These are phyloP conservation scores for Reinhardtius hippoglossoides DNA, from an alignment of 2,113 vertebrate species.

Conservation along the genomic window DNA sequence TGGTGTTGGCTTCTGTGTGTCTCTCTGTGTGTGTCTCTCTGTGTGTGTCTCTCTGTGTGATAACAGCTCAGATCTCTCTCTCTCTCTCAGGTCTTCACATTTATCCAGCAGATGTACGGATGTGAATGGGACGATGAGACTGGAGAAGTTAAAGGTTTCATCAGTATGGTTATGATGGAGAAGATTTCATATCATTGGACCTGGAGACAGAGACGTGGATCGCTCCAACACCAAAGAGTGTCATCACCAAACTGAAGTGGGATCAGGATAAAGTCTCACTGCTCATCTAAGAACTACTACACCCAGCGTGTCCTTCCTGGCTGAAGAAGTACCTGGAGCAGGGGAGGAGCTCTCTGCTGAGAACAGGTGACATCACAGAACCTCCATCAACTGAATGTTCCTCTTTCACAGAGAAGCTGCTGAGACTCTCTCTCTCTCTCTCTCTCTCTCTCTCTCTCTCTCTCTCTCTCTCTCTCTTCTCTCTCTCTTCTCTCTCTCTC, in stretches of 20 bases:
- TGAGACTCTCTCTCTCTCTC: no score
- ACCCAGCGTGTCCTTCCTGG: not conserved
- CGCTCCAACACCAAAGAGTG: fast-evolving
- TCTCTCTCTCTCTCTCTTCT: no score
- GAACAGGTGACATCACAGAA: conserved; percentile 25
- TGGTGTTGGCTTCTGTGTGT: no score
- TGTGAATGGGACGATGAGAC: conserved; percentile 38
- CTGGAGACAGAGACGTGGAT: not conserved
- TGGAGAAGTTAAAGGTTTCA: not conserved
- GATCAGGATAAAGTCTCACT: not conserved
- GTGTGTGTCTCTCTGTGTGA: not conserved
- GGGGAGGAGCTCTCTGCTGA: conserved; percentile 34
- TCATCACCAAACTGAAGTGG: not conserved
- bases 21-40: no score
- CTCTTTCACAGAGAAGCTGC: no score
- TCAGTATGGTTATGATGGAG: conserved; percentile 46
- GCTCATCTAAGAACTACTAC: no score
- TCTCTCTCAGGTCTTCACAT: conserved; percentile 53
- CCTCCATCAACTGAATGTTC: not conserved
- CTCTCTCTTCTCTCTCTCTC: no score
- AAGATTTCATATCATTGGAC: conserved; percentile 57
- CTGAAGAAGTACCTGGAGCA: conserved; percentile 32
- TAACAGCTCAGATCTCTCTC: not conserved
- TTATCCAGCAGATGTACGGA: fast-evolving
- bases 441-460: no score